These are phyloP conservation scores for Zaprionus ornatus DNA, from an alignment of 1,140 invertebrate genomes.

Conservation along the genomic window DNA sequence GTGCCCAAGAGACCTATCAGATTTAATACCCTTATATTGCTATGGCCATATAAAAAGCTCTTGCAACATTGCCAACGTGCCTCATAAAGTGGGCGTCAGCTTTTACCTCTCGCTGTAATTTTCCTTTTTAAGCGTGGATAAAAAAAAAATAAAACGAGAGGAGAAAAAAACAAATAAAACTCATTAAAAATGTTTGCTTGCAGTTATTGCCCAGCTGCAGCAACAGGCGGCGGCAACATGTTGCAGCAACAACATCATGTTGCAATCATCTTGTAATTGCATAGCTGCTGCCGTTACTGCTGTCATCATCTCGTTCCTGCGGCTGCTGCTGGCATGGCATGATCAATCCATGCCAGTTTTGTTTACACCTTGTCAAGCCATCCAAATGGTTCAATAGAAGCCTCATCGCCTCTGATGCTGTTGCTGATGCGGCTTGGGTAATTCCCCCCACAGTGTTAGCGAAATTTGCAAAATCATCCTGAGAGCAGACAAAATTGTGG, in stretches of 20 bases:
- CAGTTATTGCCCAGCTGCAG: conserved; percentile 34
- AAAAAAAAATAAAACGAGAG: conserved; percentile 3
- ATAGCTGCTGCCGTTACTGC: conserved; percentile 7
- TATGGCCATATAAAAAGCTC: neutral
- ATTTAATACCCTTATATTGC: conserved; percentile 1
- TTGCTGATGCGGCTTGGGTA: conserved; percentile 20
- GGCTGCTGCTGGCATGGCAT: neutral
- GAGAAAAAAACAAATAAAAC: conserved; percentile 40
- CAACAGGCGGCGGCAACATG: conserved; percentile 36
- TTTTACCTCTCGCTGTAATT: conserved; percentile 30
- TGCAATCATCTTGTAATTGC: conserved; percentile 48
- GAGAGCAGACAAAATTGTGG: conserved; percentile 26
- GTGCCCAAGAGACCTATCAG: neutral
- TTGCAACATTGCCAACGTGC: conserved; percentile 23
- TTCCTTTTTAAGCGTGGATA: conserved; percentile 26
- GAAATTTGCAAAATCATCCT: conserved; percentile 44
- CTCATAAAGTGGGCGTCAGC: conserved; percentile 35
- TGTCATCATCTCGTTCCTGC: neutral
- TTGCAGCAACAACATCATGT: conserved; percentile 49
- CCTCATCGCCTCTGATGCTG: conserved; percentile 7
- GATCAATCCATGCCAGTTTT: conserved; percentile 52
- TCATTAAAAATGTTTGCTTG: conserved; percentile 60
- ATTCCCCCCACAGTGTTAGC: conserved; percentile 21
- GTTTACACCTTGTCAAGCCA: conserved; percentile 38
- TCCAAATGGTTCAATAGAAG: conserved; percentile 36